These are phyloP conservation scores for Pararge aegeria DNA, from an alignment of 1,140 invertebrate genomes.

Conservation along the genomic window DNA sequence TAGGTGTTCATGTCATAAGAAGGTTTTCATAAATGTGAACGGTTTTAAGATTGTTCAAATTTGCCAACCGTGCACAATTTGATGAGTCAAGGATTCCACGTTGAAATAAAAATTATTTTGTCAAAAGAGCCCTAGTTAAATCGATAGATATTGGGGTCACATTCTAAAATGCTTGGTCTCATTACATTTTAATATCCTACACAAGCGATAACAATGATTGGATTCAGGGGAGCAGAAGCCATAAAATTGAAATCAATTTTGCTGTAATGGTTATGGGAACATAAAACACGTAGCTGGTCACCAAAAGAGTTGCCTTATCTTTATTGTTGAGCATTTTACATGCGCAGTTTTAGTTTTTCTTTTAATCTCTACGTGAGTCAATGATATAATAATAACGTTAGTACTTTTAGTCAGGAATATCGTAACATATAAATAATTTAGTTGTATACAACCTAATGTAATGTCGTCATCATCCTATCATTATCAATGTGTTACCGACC, in stretches of 20 bases:
- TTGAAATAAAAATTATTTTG: constrained; percentile 28
- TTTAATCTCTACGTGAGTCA: constrained; percentile 11
- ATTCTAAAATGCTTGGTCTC: constrained; percentile 56
- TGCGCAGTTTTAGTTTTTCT: constrained; percentile 31
- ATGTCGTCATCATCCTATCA: too few relatives aligned
- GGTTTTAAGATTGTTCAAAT: neutral
- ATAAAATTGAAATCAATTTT: constrained; percentile 79
- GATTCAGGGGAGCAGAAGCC: constrained; percentile 74
- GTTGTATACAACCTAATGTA: too few relatives aligned
- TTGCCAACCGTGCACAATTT: constrained; percentile 1
- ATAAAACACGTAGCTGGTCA: constrained; percentile 69
- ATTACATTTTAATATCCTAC: constrained; percentile 74
- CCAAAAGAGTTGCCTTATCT: constrained; percentile 59
- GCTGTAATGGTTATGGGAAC: constrained; percentile 72
- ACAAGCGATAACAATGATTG: constrained; percentile 76
- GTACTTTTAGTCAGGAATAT: neutral
- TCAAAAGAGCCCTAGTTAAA: constrained; percentile 23
- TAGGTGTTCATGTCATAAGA: neutral
- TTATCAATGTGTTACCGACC: too few relatives aligned
- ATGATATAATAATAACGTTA: neutral
- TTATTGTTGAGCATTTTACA: constrained; percentile 44
- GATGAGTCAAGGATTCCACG: constrained; percentile 14
- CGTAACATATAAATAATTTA: too few relatives aligned
- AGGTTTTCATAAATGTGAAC: neutral
- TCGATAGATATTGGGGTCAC: constrained; percentile 46